Evolutionary conservation across 2,888 invertebrate genomes (phyloP).

Genomic region (Atrina japonica): DNA sequence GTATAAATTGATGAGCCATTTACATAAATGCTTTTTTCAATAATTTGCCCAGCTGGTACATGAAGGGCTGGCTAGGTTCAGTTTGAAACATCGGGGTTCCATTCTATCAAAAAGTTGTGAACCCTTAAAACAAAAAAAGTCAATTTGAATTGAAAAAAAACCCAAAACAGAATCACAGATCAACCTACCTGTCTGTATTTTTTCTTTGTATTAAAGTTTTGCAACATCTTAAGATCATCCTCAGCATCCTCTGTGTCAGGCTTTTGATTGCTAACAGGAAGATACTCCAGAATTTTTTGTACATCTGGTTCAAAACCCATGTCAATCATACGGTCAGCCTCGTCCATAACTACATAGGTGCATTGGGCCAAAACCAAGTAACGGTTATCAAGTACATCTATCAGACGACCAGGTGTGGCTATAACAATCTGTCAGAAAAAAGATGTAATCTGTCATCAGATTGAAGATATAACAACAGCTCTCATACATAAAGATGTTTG

Average conservation of each 20-base stretch:
- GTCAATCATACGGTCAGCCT: constrained; percentile 99
- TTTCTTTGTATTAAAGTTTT: constrained; percentile 96
- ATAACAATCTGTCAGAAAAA: constrained; percentile 97
- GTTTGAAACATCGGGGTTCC: too few relatives aligned
- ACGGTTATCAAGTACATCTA: constrained; percentile 98
- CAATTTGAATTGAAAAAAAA: background rate
- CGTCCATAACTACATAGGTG: constrained; percentile 93
- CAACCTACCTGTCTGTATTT: constrained; percentile 91
- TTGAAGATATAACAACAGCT: background rate
- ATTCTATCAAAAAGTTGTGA: too few relatives aligned
- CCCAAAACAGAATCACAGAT: background rate
- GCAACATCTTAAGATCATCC: constrained; percentile 93
- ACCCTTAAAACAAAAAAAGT: background rate
- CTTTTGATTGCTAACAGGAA: constrained; percentile 98
- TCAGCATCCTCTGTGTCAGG: constrained; percentile 99
- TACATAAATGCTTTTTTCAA: too few relatives aligned
- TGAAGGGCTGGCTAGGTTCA: too few relatives aligned
- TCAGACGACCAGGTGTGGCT: constrained; percentile 99
- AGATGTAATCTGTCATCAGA: too few relatives aligned
- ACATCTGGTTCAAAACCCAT: constrained; percentile 99
- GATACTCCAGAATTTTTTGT: constrained; percentile 97
- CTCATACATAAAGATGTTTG: background rate
- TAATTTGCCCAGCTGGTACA: too few relatives aligned
- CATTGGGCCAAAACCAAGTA: constrained; percentile 98
- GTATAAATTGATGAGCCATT: too few relatives aligned